These are phyloP conservation scores for Eulithis testata DNA, from an alignment of 2,888 invertebrate genomes.

Conservation along the genomic window DNA sequence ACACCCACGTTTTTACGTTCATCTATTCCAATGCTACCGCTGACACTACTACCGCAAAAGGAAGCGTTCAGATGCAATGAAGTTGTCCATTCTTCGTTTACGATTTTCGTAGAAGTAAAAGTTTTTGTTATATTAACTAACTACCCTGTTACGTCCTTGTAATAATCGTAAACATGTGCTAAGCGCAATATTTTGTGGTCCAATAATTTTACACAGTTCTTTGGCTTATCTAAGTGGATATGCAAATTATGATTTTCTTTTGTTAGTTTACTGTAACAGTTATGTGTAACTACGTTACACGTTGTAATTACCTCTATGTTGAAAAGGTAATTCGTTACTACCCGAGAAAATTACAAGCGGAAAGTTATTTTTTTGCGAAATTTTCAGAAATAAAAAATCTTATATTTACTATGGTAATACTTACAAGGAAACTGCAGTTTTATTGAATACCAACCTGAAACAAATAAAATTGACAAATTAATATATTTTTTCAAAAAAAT, in stretches of 20 bases:
- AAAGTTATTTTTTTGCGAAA: too few relatives aligned
- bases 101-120: too few relatives aligned
- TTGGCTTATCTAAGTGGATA: constrained; percentile 20
- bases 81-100: too few relatives aligned
- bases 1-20: too few relatives aligned
- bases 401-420: not conserved
- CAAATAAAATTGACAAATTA: constrained; percentile 18
- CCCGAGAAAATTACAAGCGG: too few relatives aligned
- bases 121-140: not conserved
- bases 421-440: not conserved
- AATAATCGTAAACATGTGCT: constrained; percentile 14
- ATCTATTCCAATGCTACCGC: too few relatives aligned
- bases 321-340: too few relatives aligned
- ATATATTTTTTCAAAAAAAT: not conserved
- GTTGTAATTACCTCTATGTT: not conserved
- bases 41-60: too few relatives aligned
- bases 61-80: too few relatives aligned
- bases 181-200: constrained; percentile 38
- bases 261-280: not conserved
- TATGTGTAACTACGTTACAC: constrained; percentile 8
- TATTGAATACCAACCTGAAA: constrained; percentile 28
- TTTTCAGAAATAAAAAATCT: too few relatives aligned
- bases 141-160: constrained; percentile 7
- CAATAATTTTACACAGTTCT: constrained; percentile 32
- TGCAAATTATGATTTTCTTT: constrained; percentile 20